phyloP scores from a whole-genome alignment of 2,113 vertebrate genomes.

The Pitta sordida region DNA sequence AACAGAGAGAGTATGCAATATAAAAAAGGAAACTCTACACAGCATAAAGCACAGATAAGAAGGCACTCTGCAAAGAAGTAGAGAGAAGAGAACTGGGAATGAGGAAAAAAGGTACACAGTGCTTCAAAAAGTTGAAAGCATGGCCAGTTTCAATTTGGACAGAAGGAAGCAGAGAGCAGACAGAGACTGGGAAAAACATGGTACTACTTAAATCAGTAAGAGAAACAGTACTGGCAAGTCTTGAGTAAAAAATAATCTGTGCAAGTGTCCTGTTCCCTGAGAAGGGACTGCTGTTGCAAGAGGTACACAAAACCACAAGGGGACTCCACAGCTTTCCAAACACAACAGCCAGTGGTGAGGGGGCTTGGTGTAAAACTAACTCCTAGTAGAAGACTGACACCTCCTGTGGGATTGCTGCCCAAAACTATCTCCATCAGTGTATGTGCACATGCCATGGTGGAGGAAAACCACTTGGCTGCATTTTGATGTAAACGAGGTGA shows the following conservation, averaged over 20 bases:
- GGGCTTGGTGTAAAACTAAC: background rate
- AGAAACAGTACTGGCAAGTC: background rate
- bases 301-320: background rate
- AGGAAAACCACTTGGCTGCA: background rate
- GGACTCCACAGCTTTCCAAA: background rate
- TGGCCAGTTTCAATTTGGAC: background rate
- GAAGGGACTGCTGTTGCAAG: background rate
- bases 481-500: background rate
- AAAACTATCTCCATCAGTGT: background rate
- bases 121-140: background rate
- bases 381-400: fast-evolving
- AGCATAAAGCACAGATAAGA: background rate
- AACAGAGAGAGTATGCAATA: background rate
- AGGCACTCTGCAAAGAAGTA: background rate
- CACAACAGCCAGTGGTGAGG: background rate
- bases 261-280: background rate
- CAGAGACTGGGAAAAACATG: background rate
- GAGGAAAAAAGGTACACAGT: background rate
- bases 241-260: background rate
- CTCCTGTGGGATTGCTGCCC: fast-evolving
- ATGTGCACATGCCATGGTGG: fast-evolving
- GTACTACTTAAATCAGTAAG: background rate
- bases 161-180: background rate
- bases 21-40: background rate
- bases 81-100: background rate